phyloP scores from a whole-genome alignment of 2,888 invertebrate species.

The Cosmopolites sordidus region DNA sequence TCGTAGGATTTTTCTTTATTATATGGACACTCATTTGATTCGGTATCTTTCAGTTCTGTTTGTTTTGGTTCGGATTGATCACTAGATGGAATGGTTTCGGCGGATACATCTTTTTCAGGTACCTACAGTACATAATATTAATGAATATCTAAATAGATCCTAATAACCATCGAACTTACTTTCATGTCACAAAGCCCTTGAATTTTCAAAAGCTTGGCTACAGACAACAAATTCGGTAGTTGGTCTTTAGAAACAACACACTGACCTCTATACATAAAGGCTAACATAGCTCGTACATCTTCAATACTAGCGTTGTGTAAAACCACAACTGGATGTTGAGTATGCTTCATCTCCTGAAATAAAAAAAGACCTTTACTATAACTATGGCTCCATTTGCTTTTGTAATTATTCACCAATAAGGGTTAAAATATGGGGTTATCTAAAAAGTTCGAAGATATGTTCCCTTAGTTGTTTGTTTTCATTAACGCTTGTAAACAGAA shows the following conservation, averaged over 20 bases:
- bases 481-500: too few species aligned
- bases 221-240: constrained; percentile 69
- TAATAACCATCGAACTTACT: constrained; percentile 49
- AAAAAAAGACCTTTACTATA: background rate
- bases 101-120: constrained; percentile 34
- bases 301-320: constrained; percentile 66
- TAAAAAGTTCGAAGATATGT: too few species aligned
- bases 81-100: constrained; percentile 26
- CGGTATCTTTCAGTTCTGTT: background rate
- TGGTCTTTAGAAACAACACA: constrained; percentile 78
- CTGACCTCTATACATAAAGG: constrained; percentile 86
- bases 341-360: constrained; percentile 61
- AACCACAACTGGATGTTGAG: constrained; percentile 68
- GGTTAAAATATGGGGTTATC: too few species aligned
- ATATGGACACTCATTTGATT: background rate
- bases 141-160: background rate
- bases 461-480: too few species aligned
- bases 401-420: too few species aligned
- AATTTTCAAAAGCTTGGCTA: constrained; percentile 77
- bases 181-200: constrained; percentile 78
- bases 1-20: constrained; percentile 13
- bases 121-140: constrained; percentile 28
- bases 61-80: constrained; percentile 7
- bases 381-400: too few species aligned
- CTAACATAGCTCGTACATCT: constrained; percentile 71